Percentiles rank a stretch among this genome's conserved stretches.
Conservation (phyloP, 2,113 vertebrate species). For the Tupaia tana region DNA sequence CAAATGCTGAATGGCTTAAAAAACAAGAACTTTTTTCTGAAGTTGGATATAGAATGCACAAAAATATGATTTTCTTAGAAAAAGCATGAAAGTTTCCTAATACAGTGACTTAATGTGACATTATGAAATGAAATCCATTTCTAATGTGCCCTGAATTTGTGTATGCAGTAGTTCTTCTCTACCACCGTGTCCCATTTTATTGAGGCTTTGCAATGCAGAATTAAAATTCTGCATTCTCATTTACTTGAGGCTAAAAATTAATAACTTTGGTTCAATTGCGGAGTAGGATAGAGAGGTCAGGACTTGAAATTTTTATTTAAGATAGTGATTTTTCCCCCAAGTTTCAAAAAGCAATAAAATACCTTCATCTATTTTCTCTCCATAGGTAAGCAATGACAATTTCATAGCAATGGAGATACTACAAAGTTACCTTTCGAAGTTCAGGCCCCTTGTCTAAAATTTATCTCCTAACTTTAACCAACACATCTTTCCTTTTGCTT, state of each 20-base stretch:
- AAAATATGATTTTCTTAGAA: background rate
- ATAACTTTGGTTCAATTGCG: slow-evolving; percentile 60
- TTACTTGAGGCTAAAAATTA: slow-evolving; percentile 69
- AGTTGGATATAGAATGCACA: background rate
- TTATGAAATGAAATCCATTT: slow-evolving; percentile 33
- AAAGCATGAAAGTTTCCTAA: background rate
- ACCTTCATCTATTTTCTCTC: slow-evolving; percentile 49
- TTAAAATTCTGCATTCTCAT: slow-evolving; percentile 56
- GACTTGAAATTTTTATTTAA: slow-evolving; percentile 64
- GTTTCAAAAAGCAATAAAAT: slow-evolving; percentile 49
- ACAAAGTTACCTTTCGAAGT: background rate
- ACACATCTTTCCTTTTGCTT: background rate
- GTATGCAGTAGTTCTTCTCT: background rate
- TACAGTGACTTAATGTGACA: slow-evolving; percentile 43
- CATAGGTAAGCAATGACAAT: background rate
- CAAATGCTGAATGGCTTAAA: background rate
- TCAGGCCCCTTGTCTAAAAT: background rate
- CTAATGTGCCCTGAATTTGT: slow-evolving; percentile 45
- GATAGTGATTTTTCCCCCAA: background rate
- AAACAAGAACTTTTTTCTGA: background rate
- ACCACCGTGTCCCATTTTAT: background rate
- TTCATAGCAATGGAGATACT: background rate
- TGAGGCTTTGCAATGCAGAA: background rate
- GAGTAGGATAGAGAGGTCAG: slow-evolving; percentile 27
- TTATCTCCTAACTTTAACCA: background rate